A percentile compares a stretch with the other conserved stretches of the same genome.
These are phyloP conservation scores for Harpegnathos saltator DNA, from an alignment of 1,140 invertebrate genomes.

Conservation along the genomic window DNA sequence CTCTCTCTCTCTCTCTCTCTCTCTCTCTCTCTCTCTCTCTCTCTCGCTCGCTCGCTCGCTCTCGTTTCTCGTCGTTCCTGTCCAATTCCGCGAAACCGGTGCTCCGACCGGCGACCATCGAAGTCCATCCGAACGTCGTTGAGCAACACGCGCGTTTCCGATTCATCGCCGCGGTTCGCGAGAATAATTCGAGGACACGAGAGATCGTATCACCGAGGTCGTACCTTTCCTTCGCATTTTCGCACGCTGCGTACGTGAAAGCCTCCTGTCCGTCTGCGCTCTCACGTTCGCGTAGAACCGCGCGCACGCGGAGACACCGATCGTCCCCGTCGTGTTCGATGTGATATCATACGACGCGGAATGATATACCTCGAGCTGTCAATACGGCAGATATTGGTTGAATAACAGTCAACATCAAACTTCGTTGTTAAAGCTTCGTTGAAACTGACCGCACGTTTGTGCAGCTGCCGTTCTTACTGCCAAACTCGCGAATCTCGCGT, in stretches of 20 bases:
- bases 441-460: no score
- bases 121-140: neutral
- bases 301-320: no score
- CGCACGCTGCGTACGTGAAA: neutral
- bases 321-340: no score
- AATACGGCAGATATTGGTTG: no score
- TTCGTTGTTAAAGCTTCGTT: no score
- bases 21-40: neutral
- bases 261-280: neutral
- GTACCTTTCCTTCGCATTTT: neutral
- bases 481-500: constrained; percentile 14
- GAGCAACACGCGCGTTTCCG: constrained; percentile 2
- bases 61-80: constrained; percentile 22
- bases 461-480: no score
- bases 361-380: no score
- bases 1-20: neutral
- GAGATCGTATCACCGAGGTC: neutral
- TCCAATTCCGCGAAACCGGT: constrained; percentile 52
- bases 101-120: constrained; percentile 5
- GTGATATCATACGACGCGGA: no score
- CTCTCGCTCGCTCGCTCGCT: no score
- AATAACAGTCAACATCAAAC: no score
- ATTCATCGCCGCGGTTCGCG: neutral
- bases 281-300: no score
- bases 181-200: neutral